Conservation (phyloP, 2,113 vertebrate species). For the Numenius arquata region DNA sequence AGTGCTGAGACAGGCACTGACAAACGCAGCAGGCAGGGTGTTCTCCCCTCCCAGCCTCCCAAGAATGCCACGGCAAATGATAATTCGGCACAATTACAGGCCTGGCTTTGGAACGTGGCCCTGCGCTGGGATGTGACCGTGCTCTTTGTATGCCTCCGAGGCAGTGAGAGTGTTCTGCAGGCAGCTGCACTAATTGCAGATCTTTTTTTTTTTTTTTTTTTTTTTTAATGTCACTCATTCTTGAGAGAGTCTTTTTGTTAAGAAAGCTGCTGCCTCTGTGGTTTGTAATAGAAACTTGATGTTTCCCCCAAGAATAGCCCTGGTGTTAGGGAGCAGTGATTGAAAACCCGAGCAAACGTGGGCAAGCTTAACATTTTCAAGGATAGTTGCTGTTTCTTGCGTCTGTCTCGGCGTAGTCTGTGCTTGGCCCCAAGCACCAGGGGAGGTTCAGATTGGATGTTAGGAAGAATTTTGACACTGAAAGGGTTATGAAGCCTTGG, state of each 20-base stretch:
- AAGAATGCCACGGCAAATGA: background rate
- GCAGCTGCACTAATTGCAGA: background rate
- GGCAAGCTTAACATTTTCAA: background rate
- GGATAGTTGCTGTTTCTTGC: background rate
- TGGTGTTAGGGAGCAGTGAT: background rate
- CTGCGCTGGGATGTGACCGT: background rate
- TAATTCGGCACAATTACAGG: background rate
- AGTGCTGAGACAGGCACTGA: background rate
- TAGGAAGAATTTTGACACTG: too few species aligned
- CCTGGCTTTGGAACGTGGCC: background rate
- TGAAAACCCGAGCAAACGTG: background rate
- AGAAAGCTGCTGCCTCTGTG: background rate
- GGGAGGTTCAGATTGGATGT: too few species aligned
- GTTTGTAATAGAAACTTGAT: background rate
- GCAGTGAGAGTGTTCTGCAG: background rate
- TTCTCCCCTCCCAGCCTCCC: background rate
- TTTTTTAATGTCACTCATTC: background rate
- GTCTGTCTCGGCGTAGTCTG: background rate
- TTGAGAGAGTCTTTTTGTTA: background rate
- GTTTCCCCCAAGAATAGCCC: background rate
- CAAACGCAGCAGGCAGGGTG: background rate
- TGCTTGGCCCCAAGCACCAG: background rate
- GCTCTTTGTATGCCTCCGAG: conserved; percentile 23
- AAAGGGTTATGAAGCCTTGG: too few species aligned
- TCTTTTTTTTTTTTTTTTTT: background rate